Percentiles rank a stretch among this genome's conserved stretches.
These are phyloP conservation scores for Tympanuchus pallidicinctus DNA, from an alignment of 2,113 vertebrate species.

Conservation along the genomic window DNA sequence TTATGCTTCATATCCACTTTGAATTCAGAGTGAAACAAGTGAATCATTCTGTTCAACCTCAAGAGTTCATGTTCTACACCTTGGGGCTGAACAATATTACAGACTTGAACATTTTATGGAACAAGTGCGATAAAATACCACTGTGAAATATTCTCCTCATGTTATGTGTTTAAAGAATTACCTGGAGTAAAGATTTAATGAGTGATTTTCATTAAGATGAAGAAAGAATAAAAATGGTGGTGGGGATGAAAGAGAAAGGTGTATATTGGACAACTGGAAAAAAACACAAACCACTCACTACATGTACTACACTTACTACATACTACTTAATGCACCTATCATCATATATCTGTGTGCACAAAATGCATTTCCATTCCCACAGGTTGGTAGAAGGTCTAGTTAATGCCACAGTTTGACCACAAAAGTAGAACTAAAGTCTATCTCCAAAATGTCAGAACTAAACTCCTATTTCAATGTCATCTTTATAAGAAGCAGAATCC, in stretches of 20 bases:
- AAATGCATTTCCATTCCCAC: background rate
- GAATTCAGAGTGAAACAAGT: constrained; percentile 79
- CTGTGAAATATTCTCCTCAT: background rate
- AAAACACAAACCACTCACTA: background rate
- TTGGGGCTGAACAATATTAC: constrained; percentile 69
- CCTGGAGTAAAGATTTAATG: constrained; percentile 1
- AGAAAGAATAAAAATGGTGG: background rate
- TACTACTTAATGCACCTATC: fast-evolving
- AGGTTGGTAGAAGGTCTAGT: background rate
- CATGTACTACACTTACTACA: no score
- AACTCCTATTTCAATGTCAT: constrained; percentile 4
- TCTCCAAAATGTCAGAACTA: background rate
- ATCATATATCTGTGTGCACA: background rate
- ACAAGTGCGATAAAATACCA: constrained; percentile 63
- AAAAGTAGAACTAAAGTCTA: constrained; percentile 11
- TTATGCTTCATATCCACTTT: constrained; percentile 79
- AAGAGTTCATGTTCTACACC: constrained; percentile 69
- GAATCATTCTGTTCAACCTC: constrained; percentile 74
- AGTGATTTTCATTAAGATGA: constrained; percentile 1
- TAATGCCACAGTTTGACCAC: background rate
- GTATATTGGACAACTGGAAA: background rate
- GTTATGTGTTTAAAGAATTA: constrained; percentile 35
- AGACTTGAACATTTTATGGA: constrained; percentile 60
- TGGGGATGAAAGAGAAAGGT: background rate
- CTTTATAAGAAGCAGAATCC: background rate